Conservation (phyloP, 2,797 vertebrate species). For the Nannoperca obscura region DNA sequence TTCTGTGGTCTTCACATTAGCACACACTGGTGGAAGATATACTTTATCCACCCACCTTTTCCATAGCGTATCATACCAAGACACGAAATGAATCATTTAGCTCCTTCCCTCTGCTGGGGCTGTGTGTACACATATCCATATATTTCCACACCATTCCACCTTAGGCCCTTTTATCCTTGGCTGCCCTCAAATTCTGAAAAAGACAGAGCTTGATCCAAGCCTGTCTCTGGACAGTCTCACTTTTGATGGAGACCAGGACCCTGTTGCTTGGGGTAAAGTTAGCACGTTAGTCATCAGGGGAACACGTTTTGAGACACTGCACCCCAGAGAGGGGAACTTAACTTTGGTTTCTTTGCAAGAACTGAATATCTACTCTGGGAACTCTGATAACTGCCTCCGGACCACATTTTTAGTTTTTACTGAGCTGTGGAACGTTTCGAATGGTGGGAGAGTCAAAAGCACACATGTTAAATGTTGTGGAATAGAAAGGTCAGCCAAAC, state of each 20-base stretch:
- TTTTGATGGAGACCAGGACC: constrained; percentile 72
- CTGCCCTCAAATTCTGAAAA: constrained; percentile 56
- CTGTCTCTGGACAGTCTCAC: constrained; percentile 63
- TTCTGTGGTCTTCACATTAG: constrained; percentile 57
- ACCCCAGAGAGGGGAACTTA: constrained; percentile 66
- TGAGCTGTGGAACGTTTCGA: constrained; percentile 48
- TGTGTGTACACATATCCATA: constrained; percentile 47
- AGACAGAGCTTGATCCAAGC: constrained; percentile 54
- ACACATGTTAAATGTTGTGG: constrained; percentile 56
- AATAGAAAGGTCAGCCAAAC: constrained; percentile 56
- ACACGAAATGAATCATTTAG: constrained; percentile 59
- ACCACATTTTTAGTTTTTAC: constrained; percentile 59
- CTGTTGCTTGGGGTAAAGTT: constrained; percentile 59
- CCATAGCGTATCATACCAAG: constrained; percentile 54
- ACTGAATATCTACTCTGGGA: constrained; percentile 66
- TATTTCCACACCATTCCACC: constrained; percentile 59
- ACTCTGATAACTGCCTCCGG: constrained; percentile 59
- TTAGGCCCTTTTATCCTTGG: constrained; percentile 61
- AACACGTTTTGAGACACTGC: constrained; percentile 66
- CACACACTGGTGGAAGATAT: constrained; percentile 51
- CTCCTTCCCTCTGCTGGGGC: constrained; percentile 47
- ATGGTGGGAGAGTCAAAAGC: constrained; percentile 44
- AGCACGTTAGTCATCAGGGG: constrained; percentile 64
- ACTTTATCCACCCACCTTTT: constrained; percentile 62
- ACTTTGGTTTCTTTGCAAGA: constrained; percentile 62